These are phyloP conservation scores for Hylomyscus alleni DNA, from an alignment of 2,797 vertebrate genomes.

Conservation along the genomic window DNA sequence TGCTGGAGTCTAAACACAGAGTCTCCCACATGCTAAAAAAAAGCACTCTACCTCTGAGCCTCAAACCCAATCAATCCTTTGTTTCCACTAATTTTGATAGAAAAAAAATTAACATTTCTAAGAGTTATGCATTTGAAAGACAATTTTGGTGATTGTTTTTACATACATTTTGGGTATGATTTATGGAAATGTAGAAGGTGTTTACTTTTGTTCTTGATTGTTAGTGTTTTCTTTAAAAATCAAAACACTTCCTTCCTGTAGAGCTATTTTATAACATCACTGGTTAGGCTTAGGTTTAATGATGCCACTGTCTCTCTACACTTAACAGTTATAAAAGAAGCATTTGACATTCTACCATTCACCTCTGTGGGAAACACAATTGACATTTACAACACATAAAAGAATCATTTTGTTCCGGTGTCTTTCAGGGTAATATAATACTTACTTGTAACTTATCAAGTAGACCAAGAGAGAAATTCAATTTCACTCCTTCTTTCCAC, in stretches of 20 bases:
- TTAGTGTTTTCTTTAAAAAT: slow-evolving; percentile 50
- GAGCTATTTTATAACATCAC: background rate
- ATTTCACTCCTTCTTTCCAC: slow-evolving; percentile 29
- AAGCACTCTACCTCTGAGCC: background rate
- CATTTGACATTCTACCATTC: background rate
- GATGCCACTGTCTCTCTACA: slow-evolving; percentile 36
- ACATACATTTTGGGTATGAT: slow-evolving; percentile 20
- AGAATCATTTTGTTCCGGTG: background rate
- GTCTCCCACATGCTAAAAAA: background rate
- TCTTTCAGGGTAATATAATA: slow-evolving; percentile 25
- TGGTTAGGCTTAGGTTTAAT: background rate
- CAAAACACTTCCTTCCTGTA: background rate
- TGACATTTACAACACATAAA: background rate
- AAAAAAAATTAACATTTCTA: slow-evolving; percentile 23
- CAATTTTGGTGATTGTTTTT: slow-evolving; percentile 2
- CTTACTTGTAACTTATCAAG: background rate
- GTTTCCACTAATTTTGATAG: background rate
- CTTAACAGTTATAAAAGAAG: slow-evolving; percentile 41
- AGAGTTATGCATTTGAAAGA: slow-evolving; percentile 2
- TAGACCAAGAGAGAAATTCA: background rate
- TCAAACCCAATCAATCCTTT: background rate
- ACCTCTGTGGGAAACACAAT: slow-evolving; percentile 33
- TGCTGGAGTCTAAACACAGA: background rate
- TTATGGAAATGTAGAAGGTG: background rate
- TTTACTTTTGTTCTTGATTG: slow-evolving; percentile 50